Evolutionary conservation across 2,113 vertebrate genomes (phyloP).

Genomic region (Xenotilapia caudafasciata): DNA sequence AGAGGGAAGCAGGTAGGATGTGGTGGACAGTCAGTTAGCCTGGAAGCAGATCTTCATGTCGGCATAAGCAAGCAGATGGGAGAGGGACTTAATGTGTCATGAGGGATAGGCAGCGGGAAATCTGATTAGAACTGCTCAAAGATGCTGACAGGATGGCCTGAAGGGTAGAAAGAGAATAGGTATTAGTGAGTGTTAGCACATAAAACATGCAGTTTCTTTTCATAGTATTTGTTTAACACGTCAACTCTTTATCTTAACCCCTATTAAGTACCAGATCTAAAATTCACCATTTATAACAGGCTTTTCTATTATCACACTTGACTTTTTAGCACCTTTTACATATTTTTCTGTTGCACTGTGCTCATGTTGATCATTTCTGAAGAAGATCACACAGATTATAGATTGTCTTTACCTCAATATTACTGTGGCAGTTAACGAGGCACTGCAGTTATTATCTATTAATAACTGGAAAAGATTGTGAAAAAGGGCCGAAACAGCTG

Average conservation of each 20-base stretch:
- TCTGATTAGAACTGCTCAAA: conserved; percentile 55
- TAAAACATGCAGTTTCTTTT: not conserved
- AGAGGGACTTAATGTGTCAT: conserved; percentile 38
- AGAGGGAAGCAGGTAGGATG: not conserved
- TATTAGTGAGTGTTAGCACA: not conserved
- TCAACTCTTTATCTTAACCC: not conserved
- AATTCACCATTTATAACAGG: not conserved
- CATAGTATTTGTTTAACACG: conserved; percentile 9
- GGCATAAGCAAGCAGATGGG: conserved; percentile 46
- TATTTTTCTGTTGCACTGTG: not conserved
- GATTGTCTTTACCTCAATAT: not conserved
- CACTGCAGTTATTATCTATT: not conserved
- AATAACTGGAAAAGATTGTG: not conserved
- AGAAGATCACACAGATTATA: not conserved
- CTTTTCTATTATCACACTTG: not conserved
- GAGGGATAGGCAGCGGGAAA: conserved; percentile 23
- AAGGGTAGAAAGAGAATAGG: not conserved
- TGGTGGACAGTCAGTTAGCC: not conserved
- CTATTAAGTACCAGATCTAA: not conserved
- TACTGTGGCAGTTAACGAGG: not conserved
- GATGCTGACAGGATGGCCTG: not conserved
- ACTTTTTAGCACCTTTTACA: not conserved
- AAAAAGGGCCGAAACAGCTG: not conserved
- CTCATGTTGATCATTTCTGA: not conserved
- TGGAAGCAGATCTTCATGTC: conserved; percentile 3